Evolutionary conservation across 2,888 invertebrate species (phyloP), one percentile per base, ranked within the genome.

Genomic region (Acholoe squamosa): DNA sequence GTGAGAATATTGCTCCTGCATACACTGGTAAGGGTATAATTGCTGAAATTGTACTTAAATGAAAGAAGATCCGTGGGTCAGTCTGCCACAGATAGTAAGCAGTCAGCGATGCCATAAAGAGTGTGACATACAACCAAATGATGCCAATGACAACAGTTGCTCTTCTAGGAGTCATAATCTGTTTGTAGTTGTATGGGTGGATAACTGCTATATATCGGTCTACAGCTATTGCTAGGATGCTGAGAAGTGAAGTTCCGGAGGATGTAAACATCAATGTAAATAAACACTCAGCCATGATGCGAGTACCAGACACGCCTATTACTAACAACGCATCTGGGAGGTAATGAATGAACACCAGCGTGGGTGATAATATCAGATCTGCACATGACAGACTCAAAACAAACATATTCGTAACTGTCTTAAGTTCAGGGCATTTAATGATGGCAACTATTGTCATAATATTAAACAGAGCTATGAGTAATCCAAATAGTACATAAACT

Each of bases 141-240:
- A 89, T 10, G 0, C 14, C 56, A 34, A 67, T 89, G 33, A 61
- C 34, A 3, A 56, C 0, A 3, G 61, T 89, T 0, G 67, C 86
- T 25, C 86, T 1, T 28, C 54, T 25, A 1, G 86, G 61, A 0
- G 89, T 89, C 89, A 89, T 67, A 0, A 89, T 34, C 67, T 89
- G 89, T 89, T 89, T 89, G 34, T 89, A 89, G 43, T 31, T 89
- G 34, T 67, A 89, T 16, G 89, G 89, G 22, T 89, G 89, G n/a
- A 89, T 33, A 25, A 89, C 89, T 25, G 89, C 89, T 19, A 89
- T 12, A 31, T 89, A 89, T 0, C 89, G 61, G 34, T 89, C 89
- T 12, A 89, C 67, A 67, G 89, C 89, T 5, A 86, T 86, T 10
- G 86, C 86, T 5, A 86, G 33, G 28, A 86, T 86, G 54, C 86